A percentile compares a stretch with the other conserved stretches of the same genome.
These are phyloP conservation scores for Apodemia duryi DNA, from an alignment of 2,888 invertebrate species.

Conservation along the genomic window DNA sequence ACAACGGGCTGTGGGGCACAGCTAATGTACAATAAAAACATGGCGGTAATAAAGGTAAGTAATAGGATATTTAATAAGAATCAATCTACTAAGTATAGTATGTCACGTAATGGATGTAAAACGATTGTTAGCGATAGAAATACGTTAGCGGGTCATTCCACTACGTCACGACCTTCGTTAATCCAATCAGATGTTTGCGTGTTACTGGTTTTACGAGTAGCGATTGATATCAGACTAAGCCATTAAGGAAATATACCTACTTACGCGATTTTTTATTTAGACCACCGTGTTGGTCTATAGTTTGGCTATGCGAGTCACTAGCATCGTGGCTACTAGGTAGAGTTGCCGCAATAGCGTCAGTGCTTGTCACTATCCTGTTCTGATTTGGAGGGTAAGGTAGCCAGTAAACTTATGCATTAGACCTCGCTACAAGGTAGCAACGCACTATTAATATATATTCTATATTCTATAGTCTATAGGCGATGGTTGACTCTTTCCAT, in stretches of 20 bases:
- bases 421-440: too few relatives aligned
- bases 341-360: too few relatives aligned
- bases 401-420: too few relatives aligned
- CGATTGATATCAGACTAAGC: slow-evolving; percentile 1
- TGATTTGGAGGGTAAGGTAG: too few relatives aligned
- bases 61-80: not conserved
- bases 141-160: slow-evolving; percentile 10
- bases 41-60: not conserved
- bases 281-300: not conserved
- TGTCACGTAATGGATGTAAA: slow-evolving; percentile 10
- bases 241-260: slow-evolving; percentile 5
- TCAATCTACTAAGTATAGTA: not conserved
- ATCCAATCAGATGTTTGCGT: slow-evolving; percentile 8
- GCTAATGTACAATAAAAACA: not conserved
- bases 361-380: too few relatives aligned
- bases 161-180: slow-evolving; percentile 7
- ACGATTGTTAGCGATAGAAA: slow-evolving; percentile 3
- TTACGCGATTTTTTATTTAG: not conserved
- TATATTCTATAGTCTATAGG: too few relatives aligned
- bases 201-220: slow-evolving; percentile 3
- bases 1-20: not conserved
- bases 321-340: too few relatives aligned
- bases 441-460: too few relatives aligned
- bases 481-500: too few relatives aligned
- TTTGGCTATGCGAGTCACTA: too few relatives aligned